Evolutionary conservation across 2,888 invertebrate genomes (phyloP), one percentile per base, ranked within the genome.

Genomic region (Antheraea yamamai): DNA sequence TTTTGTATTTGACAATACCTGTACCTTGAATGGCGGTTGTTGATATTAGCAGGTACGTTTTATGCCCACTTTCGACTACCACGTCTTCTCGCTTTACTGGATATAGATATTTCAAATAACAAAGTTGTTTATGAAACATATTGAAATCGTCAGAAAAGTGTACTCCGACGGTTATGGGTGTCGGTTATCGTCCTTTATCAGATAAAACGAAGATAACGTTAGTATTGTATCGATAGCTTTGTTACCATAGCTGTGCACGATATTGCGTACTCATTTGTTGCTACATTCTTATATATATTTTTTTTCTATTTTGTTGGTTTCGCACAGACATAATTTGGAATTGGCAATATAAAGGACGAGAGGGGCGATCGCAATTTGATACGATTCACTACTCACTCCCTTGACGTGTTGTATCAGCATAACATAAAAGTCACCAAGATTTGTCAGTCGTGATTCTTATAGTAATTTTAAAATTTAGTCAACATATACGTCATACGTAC

Each of bases 151-250:
- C 74, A 74, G 58, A 35, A 74, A 72, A 66, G 47, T 75, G 72
- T 47, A 58, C 61, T 75, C 23, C 61, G 72, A 75, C 71, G 39
- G 71, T 51, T 75, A 76, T 73, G 66, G 52, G 51, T 61, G 30
- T 12, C 72, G 68, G 76, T 83, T 88, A 87, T 86, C 88, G 79
- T 79, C 47, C 78, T 79, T 79, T 81, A 81, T 81, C 81, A 77
- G 85, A 75, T 75, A 75, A 72, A 71, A 61, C 20, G 71, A 75
- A 81, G 83, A 85, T 83, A 84, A 81, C 79, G 83, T 83, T 85
- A 83, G 79, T 79, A 80, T 81, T 82, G 80, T 87, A 90, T 89
- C 89, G 83, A 89, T 90, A 89, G 81, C 80, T 79, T 74, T 77
- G 77, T 73, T 70, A 81, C 81, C 77, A 80, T 78, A 78, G 78